phyloP scores from a whole-genome alignment of 2,797 vertebrate species.

The Anguilla pacifica region DNA sequence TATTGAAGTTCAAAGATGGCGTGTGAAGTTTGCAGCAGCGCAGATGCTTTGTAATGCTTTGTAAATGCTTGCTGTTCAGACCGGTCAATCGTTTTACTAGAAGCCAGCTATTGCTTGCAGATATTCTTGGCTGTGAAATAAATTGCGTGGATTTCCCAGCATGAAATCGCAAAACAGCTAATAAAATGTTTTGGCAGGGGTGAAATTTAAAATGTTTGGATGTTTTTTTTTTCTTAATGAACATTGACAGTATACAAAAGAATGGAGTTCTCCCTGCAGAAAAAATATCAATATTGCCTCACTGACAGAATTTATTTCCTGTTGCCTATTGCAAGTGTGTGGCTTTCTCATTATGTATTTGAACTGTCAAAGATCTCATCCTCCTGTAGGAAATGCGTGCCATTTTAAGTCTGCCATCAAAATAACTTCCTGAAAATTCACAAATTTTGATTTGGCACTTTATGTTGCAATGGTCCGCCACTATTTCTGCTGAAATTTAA shows the following conservation, averaged over 20 bases:
- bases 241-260: neutral
- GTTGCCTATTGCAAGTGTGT: neutral
- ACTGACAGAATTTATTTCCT: neutral
- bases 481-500: neutral
- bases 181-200: neutral
- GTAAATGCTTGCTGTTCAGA: neutral
- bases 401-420: neutral
- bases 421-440: neutral
- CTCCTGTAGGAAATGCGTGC: neutral
- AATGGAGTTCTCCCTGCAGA: neutral
- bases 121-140: neutral
- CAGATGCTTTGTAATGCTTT: neutral
- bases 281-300: neutral
- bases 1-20: neutral
- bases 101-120: neutral
- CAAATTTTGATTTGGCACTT: neutral
- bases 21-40: neutral
- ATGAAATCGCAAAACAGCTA: neutral
- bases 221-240: neutral
- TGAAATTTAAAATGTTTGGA: neutral
- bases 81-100: neutral
- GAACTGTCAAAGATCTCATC: neutral
- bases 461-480: neutral
- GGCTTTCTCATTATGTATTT: neutral
- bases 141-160: neutral